These are phyloP conservation scores for Pseudopleuronectes americanus DNA, from an alignment of 2,797 vertebrate species.

Conservation along the genomic window DNA sequence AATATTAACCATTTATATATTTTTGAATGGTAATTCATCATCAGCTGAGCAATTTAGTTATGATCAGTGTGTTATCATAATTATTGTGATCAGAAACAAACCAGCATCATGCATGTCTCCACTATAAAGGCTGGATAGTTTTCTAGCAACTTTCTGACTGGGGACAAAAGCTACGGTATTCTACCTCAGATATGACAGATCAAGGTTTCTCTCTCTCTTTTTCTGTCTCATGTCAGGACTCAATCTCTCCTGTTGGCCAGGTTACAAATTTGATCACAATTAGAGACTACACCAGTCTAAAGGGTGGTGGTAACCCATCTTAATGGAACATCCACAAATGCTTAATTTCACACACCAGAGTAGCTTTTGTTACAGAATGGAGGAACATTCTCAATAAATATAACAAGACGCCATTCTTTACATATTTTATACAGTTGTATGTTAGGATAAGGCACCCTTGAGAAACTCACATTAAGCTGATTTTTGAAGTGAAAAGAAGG, in stretches of 20 bases:
- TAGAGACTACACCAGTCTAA: not conserved
- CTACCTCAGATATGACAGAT: not conserved
- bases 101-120: not conserved
- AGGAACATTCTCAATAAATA: too few relatives aligned
- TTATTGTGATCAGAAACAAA: too few relatives aligned
- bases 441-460: too few relatives aligned
- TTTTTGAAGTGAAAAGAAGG: not conserved
- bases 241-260: not conserved
- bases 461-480: not conserved
- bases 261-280: not conserved
- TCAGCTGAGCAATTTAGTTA: too few relatives aligned
- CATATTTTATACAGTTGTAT: too few relatives aligned
- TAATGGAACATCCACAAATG: too few relatives aligned
- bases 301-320: not conserved
- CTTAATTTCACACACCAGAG: too few relatives aligned
- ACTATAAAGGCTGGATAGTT: too few relatives aligned
- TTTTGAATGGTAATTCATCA: too few relatives aligned
- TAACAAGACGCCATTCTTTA: too few relatives aligned
- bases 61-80: too few relatives aligned
- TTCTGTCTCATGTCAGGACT: not conserved
- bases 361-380: too few relatives aligned
- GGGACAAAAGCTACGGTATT: not conserved
- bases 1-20: not conserved
- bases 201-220: not conserved
- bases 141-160: not conserved